Conservation (phyloP, 2,797 vertebrate species). For the Synaphobranchus kaupii region DNA sequence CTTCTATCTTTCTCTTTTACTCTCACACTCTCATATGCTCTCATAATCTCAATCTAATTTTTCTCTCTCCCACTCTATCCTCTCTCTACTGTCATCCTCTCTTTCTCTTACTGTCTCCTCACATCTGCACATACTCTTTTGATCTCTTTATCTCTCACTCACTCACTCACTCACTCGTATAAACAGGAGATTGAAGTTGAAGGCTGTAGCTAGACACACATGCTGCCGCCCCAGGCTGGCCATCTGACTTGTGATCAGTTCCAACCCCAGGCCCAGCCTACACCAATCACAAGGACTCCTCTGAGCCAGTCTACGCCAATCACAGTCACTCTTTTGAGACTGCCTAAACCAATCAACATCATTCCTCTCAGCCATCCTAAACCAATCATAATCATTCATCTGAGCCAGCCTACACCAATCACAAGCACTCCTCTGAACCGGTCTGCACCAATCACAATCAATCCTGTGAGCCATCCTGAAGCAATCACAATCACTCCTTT, state of each 20-base stretch:
- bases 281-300: background rate
- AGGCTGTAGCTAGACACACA: background rate
- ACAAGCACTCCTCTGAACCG: too few relatives aligned
- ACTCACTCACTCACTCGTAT: background rate
- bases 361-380: too few relatives aligned
- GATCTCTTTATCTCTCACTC: background rate
- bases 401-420: too few relatives aligned
- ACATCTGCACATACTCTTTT: too few relatives aligned
- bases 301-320: too few relatives aligned
- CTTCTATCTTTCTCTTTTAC: too few relatives aligned
- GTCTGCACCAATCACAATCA: background rate
- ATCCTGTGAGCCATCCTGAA: too few relatives aligned
- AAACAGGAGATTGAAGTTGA: background rate
- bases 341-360: too few relatives aligned
- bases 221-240: background rate
- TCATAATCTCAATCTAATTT: background rate
- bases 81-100: background rate
- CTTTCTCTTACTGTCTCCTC: background rate
- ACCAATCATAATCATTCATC: too few relatives aligned
- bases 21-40: background rate
- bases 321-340: too few relatives aligned
- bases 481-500: too few relatives aligned
- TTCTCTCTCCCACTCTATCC: background rate
- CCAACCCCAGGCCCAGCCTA: background rate
- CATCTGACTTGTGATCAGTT: background rate